These are phyloP conservation scores for Oscheius sp. DNA, from an alignment of 2,888 invertebrate genomes.

Conservation along the genomic window DNA sequence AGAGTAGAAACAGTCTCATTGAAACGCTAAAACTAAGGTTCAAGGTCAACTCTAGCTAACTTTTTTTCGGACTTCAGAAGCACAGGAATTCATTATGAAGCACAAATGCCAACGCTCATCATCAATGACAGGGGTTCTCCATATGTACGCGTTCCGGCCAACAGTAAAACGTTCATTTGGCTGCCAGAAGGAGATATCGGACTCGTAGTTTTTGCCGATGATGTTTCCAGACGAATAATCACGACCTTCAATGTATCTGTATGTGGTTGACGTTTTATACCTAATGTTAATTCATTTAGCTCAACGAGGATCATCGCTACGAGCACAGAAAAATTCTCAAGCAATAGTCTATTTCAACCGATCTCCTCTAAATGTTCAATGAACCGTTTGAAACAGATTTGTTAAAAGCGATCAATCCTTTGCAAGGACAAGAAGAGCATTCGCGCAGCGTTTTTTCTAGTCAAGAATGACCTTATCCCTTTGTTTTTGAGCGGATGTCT, in stretches of 20 bases:
- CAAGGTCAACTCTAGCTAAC: neutral
- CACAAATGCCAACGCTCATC: conserved; percentile 21
- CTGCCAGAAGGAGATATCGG: conserved; percentile 32
- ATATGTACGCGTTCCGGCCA: conserved; percentile 26
- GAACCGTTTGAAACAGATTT: neutral
- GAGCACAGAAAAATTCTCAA: conserved; percentile 24
- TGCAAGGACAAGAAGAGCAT: conserved; percentile 1
- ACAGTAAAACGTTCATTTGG: conserved; percentile 35
- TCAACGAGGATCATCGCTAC: conserved; percentile 24
- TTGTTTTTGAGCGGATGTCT: conserved; percentile 5
- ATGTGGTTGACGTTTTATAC: neutral
- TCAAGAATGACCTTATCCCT: conserved; percentile 12
- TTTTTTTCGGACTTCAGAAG: conserved; percentile 11
- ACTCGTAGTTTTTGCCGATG: conserved; percentile 21
- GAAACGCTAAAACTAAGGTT: conserved; percentile 39
- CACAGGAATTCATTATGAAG: conserved; percentile 35
- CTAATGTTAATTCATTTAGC: conserved; percentile 10
- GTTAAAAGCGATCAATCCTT: neutral
- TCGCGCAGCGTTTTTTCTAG: conserved; percentile 7
- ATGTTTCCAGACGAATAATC: neutral
- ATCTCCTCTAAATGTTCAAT: conserved; percentile 1
- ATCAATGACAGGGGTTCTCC: conserved; percentile 34
- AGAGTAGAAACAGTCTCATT: conserved; percentile 34
- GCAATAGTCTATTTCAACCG: neutral
- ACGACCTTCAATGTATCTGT: conserved; percentile 23